A percentile compares a stretch with the other conserved stretches of the same genome.
Evolutionary conservation across 2,113 vertebrate genomes (phyloP).

Genomic region (Chaenogobius annularis): DNA sequence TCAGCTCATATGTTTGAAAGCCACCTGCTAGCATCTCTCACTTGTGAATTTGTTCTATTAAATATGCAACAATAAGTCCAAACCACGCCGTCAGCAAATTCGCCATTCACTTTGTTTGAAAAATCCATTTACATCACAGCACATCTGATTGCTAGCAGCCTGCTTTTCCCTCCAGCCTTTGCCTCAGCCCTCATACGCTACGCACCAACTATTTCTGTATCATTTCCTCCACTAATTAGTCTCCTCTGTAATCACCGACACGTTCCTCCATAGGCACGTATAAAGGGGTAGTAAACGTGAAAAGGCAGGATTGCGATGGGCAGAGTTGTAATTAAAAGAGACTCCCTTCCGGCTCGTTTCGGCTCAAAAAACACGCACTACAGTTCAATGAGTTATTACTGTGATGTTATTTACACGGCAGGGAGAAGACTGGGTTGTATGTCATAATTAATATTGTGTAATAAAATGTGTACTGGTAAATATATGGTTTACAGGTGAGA

Average conservation of each 20-base stretch:
- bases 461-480: not conserved
- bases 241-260: slow-evolving; percentile 7
- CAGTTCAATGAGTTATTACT: not conserved
- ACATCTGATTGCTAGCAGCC: not conserved
- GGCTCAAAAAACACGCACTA: not conserved
- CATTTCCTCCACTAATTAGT: slow-evolving; percentile 5
- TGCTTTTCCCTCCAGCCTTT: not conserved
- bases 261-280: not conserved
- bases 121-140: slow-evolving; percentile 8
- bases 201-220: slow-evolving; percentile 3
- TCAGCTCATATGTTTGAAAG: not conserved
- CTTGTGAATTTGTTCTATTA: not conserved
- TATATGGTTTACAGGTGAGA: not conserved
- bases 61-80: slow-evolving; percentile 1
- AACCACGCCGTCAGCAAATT: slow-evolving; percentile 2
- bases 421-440: not conserved
- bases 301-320: slow-evolving; percentile 17
- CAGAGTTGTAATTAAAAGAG: slow-evolving; percentile 40
- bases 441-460: no score
- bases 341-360: slow-evolving; percentile 26
- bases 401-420: not conserved
- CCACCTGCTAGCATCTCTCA: not conserved
- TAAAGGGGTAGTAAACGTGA: not conserved
- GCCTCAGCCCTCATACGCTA: not conserved
- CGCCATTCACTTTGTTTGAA: not conserved